Percentiles rank a stretch among this genome's conserved stretches.
Evolutionary conservation across 2,888 invertebrate genomes (phyloP).

Genomic region (Phymatocera aterrima): DNA sequence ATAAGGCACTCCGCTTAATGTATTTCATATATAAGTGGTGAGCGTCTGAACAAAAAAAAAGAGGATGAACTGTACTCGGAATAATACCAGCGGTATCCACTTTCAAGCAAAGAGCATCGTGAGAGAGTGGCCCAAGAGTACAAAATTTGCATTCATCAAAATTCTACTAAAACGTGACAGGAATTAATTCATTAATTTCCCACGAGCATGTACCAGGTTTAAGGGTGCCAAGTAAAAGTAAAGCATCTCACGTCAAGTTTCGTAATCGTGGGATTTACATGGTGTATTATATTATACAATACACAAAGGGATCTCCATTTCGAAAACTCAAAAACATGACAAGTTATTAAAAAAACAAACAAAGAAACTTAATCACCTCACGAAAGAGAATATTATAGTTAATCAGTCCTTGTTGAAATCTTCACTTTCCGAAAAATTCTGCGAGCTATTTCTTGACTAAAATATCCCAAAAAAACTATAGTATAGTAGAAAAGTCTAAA

Average conservation of each 20-base stretch:
- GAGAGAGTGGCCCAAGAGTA: not conserved
- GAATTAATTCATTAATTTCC: slow-evolving; percentile 22
- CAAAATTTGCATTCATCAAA: slow-evolving; percentile 17
- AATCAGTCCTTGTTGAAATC: not conserved
- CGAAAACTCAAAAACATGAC: not conserved
- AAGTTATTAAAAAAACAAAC: not conserved
- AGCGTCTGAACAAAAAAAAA: not conserved
- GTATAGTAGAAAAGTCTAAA: too few relatives aligned
- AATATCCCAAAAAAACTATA: too few relatives aligned
- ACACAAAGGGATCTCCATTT: too few relatives aligned
- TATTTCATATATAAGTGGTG: not conserved
- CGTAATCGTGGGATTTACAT: not conserved
- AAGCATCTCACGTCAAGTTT: not conserved
- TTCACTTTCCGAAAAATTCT: not conserved
- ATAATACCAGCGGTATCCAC: not conserved
- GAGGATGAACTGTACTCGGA: not conserved
- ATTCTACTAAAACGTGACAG: slow-evolving; percentile 16
- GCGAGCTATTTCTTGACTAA: not conserved
- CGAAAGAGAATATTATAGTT: not conserved
- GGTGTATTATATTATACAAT: not conserved
- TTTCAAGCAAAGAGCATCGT: not conserved
- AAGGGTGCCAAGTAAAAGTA: not conserved
- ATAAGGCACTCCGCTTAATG: not conserved
- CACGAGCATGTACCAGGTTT: not conserved
- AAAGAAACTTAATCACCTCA: not conserved